These are phyloP conservation scores for Cheilinus undulatus DNA, from an alignment of 2,113 vertebrate genomes.

Conservation along the genomic window DNA sequence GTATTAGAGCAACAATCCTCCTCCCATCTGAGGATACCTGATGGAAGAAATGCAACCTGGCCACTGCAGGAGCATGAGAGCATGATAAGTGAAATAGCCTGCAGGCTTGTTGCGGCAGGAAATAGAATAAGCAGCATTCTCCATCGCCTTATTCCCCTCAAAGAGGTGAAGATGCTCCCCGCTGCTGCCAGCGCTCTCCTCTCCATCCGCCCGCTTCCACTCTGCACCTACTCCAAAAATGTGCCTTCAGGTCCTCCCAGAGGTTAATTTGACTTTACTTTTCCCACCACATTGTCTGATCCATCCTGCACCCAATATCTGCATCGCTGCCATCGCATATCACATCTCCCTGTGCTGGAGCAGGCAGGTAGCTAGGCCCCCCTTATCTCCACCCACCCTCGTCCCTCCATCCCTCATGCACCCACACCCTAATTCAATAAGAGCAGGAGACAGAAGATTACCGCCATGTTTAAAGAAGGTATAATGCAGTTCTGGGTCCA, in stretches of 20 bases:
- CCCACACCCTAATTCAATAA: constrained; percentile 82
- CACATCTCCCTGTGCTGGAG: constrained; percentile 43
- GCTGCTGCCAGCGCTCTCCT: constrained; percentile 35
- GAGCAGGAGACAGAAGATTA: constrained; percentile 84
- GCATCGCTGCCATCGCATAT: constrained; percentile 50
- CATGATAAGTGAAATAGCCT: constrained; percentile 65
- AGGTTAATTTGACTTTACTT: constrained; percentile 84
- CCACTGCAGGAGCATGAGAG: constrained; percentile 40
- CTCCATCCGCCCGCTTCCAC: constrained; percentile 37
- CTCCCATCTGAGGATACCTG: constrained; percentile 28
- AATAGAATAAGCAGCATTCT: constrained; percentile 56
- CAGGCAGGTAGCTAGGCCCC: constrained; percentile 43
- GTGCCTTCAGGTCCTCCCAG: constrained; percentile 61
- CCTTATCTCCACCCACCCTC: constrained; percentile 64
- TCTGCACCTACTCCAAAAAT: constrained; percentile 60
- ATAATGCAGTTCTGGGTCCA: constrained; percentile 83
- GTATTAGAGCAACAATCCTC: constrained; percentile 8
- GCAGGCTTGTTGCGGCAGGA: constrained; percentile 43
- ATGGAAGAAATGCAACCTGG: constrained; percentile 40
- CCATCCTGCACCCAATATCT: constrained; percentile 73
- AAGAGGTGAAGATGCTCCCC: constrained; percentile 59
- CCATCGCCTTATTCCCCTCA: constrained; percentile 24
- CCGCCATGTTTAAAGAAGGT: constrained; percentile 82
- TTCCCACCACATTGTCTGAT: constrained; percentile 77
- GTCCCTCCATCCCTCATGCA: constrained; percentile 47